Conservation (phyloP, 2,797 vertebrate genomes). For the Triplophysa bombifrons region DNA sequence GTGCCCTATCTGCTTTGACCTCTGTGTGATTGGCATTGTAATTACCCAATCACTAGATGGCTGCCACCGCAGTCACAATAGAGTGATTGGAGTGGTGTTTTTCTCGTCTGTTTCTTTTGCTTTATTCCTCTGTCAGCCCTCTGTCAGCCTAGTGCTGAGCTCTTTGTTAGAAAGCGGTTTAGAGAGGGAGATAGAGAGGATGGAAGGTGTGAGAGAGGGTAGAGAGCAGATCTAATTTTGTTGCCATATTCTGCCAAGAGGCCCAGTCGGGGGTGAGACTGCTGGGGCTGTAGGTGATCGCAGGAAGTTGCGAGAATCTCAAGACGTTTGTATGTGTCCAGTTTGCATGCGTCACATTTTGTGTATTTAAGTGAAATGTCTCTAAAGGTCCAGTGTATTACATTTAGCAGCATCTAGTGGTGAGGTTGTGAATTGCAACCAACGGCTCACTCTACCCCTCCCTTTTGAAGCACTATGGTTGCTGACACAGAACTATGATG, state of each 20-base stretch:
- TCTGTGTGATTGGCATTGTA: slow-evolving; percentile 82
- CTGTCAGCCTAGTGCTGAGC: slow-evolving; percentile 60
- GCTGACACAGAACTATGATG: too few species aligned
- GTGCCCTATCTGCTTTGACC: slow-evolving; percentile 79
- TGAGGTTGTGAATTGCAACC: too few species aligned
- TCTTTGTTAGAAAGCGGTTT: slow-evolving; percentile 63
- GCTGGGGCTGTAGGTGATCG: not conserved
- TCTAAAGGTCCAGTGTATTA: too few species aligned
- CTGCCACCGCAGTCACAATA: slow-evolving; percentile 81
- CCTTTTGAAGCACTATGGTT: too few species aligned
- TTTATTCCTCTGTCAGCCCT: slow-evolving; percentile 67
- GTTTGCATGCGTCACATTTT: not conserved
- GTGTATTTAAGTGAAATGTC: not conserved
- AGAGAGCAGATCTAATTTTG: slow-evolving; percentile 66
- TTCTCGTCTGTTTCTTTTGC: slow-evolving; percentile 53
- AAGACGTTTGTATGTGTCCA: not conserved
- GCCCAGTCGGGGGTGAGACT: slow-evolving; percentile 54
- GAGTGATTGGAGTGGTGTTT: slow-evolving; percentile 75
- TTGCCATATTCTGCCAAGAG: slow-evolving; percentile 70
- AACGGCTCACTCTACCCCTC: too few species aligned
- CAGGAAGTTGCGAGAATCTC: slow-evolving; percentile 3
- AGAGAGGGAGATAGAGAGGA: slow-evolving; percentile 22
- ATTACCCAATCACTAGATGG: slow-evolving; percentile 83
- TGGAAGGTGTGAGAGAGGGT: slow-evolving; percentile 39
- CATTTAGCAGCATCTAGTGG: too few species aligned